phyloP scores from a whole-genome alignment of 2,797 vertebrate genomes.

The Pogonophryne albipinna region DNA sequence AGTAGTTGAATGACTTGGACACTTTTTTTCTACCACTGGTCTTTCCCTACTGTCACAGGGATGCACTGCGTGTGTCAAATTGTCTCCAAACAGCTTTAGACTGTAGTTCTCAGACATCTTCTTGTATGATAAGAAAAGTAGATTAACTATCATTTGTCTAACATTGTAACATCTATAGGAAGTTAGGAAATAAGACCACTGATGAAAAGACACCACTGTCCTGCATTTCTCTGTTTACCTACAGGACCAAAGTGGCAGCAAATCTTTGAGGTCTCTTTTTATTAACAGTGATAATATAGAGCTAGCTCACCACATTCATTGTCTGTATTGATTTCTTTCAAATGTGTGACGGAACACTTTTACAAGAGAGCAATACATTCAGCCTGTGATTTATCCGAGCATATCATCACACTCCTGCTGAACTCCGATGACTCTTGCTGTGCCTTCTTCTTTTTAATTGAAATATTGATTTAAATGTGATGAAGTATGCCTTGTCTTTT shows the following conservation, averaged over 20 bases:
- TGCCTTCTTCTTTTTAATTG: not conserved
- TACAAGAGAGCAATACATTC: not conserved
- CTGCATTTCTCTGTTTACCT: not conserved
- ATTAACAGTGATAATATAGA: not conserved
- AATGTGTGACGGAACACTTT: not conserved
- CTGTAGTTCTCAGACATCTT: too few relatives aligned
- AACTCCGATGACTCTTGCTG: not conserved
- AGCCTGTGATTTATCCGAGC: not conserved
- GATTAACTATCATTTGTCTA: too few relatives aligned
- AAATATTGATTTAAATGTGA: not conserved
- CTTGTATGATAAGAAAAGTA: too few relatives aligned
- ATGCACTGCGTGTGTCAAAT: too few relatives aligned
- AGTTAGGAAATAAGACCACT: not conserved
- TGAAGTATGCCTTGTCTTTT: not conserved
- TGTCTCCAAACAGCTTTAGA: too few relatives aligned
- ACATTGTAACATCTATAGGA: too few relatives aligned
- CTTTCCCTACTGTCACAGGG: too few relatives aligned
- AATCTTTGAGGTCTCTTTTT: accelerated
- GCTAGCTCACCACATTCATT: not conserved
- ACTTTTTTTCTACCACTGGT: too few relatives aligned
- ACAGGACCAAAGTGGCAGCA: not conserved
- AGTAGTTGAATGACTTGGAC: too few relatives aligned
- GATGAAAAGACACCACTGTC: not conserved
- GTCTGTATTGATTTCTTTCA: not conserved
- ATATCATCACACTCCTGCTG: not conserved